phyloP scores from a whole-genome alignment of 2,888 invertebrate genomes.

The Cryptophagus acutangulus region DNA sequence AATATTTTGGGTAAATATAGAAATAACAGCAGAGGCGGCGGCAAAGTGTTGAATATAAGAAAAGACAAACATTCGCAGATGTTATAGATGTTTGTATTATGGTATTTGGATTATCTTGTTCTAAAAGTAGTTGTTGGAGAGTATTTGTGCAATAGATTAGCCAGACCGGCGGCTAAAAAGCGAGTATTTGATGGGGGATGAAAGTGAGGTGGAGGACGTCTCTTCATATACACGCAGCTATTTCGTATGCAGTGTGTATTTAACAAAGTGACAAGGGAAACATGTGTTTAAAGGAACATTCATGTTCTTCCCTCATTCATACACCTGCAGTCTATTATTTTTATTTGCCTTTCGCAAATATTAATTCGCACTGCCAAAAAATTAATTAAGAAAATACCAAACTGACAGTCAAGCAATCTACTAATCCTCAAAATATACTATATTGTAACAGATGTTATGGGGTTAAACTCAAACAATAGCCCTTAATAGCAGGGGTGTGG shows the following conservation, averaged over 20 bases:
- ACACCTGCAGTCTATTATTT: no score
- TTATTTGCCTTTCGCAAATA: no score
- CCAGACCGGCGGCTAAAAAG: slow-evolving; percentile 41
- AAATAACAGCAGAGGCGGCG: no score
- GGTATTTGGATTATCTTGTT: slow-evolving; percentile 32
- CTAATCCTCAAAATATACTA: no score
- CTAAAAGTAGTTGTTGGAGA: slow-evolving; percentile 30
- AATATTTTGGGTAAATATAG: no score
- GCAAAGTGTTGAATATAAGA: slow-evolving; percentile 1
- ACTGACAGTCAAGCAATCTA: no score
- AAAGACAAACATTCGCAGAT: slow-evolving; percentile 5
- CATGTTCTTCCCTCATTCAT: no score
- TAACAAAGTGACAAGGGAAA: slow-evolving; percentile 38
- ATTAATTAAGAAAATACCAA: no score
- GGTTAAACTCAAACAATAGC: no score
- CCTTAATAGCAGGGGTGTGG: no score
- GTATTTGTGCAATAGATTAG: slow-evolving; percentile 48
- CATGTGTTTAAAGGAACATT: slow-evolving; percentile 37
- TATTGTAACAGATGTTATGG: no score
- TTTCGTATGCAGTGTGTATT: slow-evolving; percentile 57
- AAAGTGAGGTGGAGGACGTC: slow-evolving; percentile 5
- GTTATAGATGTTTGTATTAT: slow-evolving; percentile 28
- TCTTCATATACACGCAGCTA: neutral
- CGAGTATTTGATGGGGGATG: slow-evolving; percentile 42
- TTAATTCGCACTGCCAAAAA: no score